Evolutionary conservation across 2,888 invertebrate species (phyloP).

Genomic region (Melinaea marsaeus): DNA sequence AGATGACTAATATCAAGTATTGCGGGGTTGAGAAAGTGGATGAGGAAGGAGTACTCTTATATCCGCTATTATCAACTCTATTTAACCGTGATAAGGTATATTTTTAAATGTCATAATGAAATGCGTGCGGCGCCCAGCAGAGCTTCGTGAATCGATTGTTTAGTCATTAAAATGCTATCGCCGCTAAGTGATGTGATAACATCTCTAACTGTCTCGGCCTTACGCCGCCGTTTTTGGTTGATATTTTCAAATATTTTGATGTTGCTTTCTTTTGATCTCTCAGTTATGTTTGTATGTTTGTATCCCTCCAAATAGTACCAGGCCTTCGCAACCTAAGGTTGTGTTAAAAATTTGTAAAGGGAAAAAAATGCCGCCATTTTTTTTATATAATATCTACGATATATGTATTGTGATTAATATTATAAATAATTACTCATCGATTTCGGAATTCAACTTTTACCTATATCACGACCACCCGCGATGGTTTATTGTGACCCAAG

Average conservation of each 20-base stretch:
- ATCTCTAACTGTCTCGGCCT: conserved; percentile 69
- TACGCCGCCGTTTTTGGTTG: conserved; percentile 22
- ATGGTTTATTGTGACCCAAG: conserved; percentile 43
- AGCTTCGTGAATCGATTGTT: conserved; percentile 77
- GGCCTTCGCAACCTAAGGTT: too few relatives aligned
- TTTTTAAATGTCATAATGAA: background rate
- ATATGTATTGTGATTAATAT: too few relatives aligned
- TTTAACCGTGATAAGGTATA: background rate
- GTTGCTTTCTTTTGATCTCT: too few relatives aligned
- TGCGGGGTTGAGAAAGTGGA: conserved; percentile 39
- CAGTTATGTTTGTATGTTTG: too few relatives aligned
- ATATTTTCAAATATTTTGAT: conserved; percentile 7
- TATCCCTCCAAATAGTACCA: background rate
- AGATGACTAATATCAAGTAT: conserved; percentile 31
- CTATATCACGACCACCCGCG: conserved; percentile 53
- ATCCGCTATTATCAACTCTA: conserved; percentile 11
- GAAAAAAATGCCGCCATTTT: too few relatives aligned
- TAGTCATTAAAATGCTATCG: conserved; percentile 78
- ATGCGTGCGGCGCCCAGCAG: conserved; percentile 68
- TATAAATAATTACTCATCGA: too few relatives aligned
- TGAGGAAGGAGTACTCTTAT: conserved; percentile 15
- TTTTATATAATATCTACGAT: too few relatives aligned
- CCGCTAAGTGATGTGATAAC: conserved; percentile 64
- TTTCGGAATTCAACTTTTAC: conserved; percentile 17
- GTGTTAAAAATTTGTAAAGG: too few relatives aligned